Evolutionary conservation across 2,113 vertebrate species (phyloP).

Genomic region (Phalacrocorax aristotelis): DNA sequence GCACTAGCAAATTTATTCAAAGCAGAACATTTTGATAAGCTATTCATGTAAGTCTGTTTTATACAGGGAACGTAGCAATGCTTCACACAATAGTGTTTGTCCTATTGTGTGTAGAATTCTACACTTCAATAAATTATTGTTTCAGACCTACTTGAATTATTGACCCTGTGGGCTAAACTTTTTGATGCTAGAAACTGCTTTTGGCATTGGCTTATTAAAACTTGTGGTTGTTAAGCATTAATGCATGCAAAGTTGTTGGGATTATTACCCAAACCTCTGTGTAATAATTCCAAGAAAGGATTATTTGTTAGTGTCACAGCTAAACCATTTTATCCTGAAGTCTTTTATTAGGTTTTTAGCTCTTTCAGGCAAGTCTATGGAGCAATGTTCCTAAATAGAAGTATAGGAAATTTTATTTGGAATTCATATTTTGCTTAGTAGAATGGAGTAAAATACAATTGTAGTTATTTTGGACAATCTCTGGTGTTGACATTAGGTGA

Average conservation of each 20-base stretch:
- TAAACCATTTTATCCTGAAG: neutral
- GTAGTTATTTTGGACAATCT: neutral
- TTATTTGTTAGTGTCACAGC: neutral
- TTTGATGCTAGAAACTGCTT: neutral
- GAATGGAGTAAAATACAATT: neutral
- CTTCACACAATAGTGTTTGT: neutral
- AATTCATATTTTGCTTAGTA: neutral
- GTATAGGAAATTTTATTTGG: neutral
- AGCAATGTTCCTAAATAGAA: neutral
- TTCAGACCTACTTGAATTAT: neutral
- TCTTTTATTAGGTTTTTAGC: neutral
- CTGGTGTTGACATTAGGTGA: neutral
- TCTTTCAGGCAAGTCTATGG: neutral
- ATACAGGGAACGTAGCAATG: neutral
- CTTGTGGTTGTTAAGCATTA: neutral
- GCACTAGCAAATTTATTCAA: neutral
- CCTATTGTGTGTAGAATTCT: neutral
- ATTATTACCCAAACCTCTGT: neutral
- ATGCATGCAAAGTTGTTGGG: neutral
- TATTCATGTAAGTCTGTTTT: neutral
- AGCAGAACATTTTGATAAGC: neutral
- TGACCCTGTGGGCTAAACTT: neutral
- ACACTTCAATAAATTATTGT: neutral
- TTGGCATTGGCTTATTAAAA: neutral
- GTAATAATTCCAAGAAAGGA: neutral